These are phyloP conservation scores for Macquaria ambigua DNA, from an alignment of 2,113 vertebrate genomes.

Conservation along the genomic window DNA sequence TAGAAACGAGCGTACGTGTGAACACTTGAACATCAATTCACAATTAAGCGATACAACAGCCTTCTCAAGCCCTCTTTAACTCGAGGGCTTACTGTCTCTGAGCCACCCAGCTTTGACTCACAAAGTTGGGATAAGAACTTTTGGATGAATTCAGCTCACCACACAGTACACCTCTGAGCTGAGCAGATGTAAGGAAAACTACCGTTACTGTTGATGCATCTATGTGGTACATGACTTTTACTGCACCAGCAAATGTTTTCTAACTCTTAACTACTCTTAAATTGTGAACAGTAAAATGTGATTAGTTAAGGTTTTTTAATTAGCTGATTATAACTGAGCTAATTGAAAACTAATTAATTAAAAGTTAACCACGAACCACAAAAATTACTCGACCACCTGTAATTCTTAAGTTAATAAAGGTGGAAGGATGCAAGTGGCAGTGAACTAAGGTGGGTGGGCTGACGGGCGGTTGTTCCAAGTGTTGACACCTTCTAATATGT, in stretches of 20 bases:
- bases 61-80: slow-evolving; percentile 45
- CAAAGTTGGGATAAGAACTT: slow-evolving; percentile 51
- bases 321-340: slow-evolving; percentile 17
- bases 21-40: slow-evolving; percentile 63
- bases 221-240: background rate
- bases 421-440: slow-evolving; percentile 26
- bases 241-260: background rate
- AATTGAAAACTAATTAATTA: slow-evolving; percentile 16
- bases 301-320: background rate
- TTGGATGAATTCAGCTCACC: slow-evolving; percentile 44
- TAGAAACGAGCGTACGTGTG: slow-evolving; percentile 45
- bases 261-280: background rate
- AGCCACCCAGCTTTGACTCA: slow-evolving; percentile 62
- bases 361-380: slow-evolving; percentile 36
- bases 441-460: slow-evolving; percentile 61
- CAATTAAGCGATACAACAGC: slow-evolving; percentile 63
- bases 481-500: slow-evolving; percentile 84
- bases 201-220: slow-evolving; percentile 10
- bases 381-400: slow-evolving; percentile 10
- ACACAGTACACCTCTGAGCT: slow-evolving; percentile 21
- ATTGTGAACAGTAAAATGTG: background rate
- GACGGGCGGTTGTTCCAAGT: slow-evolving; percentile 70
- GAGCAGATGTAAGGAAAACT: slow-evolving; percentile 32
- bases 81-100: slow-evolving; percentile 43
- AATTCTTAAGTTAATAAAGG: slow-evolving; percentile 49